Conservation (phyloP, 2,888 invertebrate genomes). For the Gerris lacustris region DNA sequence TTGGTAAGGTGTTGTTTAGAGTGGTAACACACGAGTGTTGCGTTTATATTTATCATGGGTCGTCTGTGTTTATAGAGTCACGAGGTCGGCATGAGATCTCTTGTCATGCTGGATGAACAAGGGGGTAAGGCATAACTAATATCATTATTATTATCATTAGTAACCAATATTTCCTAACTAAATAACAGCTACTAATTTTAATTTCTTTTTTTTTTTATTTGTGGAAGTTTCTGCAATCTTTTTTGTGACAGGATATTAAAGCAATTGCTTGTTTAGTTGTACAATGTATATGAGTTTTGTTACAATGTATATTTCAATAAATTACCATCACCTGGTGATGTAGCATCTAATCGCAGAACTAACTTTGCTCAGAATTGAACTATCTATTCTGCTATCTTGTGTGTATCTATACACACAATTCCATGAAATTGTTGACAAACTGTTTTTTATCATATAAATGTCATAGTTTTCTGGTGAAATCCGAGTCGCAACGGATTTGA, state of each 20-base stretch:
- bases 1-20: neutral
- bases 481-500: no score
- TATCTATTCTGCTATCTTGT: no score
- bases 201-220: no score
- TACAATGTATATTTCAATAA: neutral
- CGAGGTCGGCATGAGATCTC: slow-evolving; percentile 98
- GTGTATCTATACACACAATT: no score
- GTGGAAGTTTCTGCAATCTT: no score
- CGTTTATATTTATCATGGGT: neutral
- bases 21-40: neutral
- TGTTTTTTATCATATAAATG: no score
- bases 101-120: slow-evolving; percentile 99
- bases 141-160: slow-evolving; percentile 14
- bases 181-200: neutral
- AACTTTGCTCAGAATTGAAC: no score
- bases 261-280: neutral
- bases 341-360: no score
- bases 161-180: slow-evolving; percentile 4
- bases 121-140: slow-evolving; percentile 70
- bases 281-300: neutral
- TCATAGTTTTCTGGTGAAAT: no score
- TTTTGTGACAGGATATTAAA: neutral
- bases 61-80: slow-evolving; percentile 74
- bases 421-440: no score
- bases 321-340: no score